A percentile compares a stretch with the other conserved stretches of the same genome.
phyloP scores from a whole-genome alignment of 2,113 vertebrate genomes.

The Capreolus pygargus region DNA sequence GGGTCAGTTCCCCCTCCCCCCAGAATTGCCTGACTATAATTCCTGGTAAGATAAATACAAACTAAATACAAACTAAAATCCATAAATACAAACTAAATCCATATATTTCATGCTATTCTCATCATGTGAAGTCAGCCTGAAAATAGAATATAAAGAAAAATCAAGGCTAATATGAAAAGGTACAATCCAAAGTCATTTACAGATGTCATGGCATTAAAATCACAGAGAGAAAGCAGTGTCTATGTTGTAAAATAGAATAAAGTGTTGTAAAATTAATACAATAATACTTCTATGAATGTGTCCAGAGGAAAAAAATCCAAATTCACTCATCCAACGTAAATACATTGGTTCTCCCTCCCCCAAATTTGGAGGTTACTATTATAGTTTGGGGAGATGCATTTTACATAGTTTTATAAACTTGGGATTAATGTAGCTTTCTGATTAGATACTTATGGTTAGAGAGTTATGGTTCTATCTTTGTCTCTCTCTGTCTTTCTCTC shows the following conservation, averaged over 20 bases:
- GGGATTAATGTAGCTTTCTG: neutral
- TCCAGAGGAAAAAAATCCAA: neutral
- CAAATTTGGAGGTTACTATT: neutral
- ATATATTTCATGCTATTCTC: neutral
- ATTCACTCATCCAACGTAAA: neutral
- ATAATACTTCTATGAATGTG: neutral
- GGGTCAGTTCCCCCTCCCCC: neutral
- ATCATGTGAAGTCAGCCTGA: neutral
- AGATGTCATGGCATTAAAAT: neutral
- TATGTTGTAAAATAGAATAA: neutral
- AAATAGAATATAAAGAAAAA: conserved; percentile 17
- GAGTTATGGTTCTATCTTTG: neutral
- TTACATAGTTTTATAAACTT: conserved; percentile 14
- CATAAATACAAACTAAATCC: neutral
- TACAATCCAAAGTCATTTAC: neutral
- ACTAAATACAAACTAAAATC: too few species aligned
- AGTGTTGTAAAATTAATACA: neutral
- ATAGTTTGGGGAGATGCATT: neutral
- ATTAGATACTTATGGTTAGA: neutral
- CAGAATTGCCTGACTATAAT: neutral
- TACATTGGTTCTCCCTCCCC: neutral
- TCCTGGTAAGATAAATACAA: neutral
- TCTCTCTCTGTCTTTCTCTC: neutral
- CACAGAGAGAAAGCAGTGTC: neutral
- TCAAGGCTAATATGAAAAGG: neutral